A percentile compares a stretch with the other conserved stretches of the same genome.
phyloP scores from a whole-genome alignment of 2,113 vertebrate genomes.

The Atractosteus spatula region DNA sequence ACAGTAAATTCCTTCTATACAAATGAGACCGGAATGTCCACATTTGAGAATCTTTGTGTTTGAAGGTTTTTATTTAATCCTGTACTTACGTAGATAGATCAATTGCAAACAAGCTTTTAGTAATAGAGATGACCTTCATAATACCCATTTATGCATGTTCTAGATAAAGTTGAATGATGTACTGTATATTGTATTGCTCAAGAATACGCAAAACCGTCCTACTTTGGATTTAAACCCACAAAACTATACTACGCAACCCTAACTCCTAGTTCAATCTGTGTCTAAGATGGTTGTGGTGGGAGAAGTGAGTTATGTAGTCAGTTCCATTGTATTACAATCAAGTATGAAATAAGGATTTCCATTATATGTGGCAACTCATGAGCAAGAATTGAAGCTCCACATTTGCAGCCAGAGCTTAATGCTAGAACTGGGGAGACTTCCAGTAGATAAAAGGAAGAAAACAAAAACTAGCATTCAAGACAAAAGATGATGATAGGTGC shows the following conservation, averaged over 20 bases:
- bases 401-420: neutral
- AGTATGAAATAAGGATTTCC: neutral
- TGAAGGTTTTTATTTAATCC: neutral
- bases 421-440: neutral
- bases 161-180: too few species aligned
- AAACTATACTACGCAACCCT: too few species aligned
- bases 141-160: too few species aligned
- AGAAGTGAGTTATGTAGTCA: conserved; percentile 23
- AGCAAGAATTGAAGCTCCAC: neutral
- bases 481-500: too few species aligned
- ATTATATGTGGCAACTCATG: neutral
- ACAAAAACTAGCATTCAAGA: too few species aligned
- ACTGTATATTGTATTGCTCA: too few species aligned
- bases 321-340: conserved; percentile 18
- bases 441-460: neutral
- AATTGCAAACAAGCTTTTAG: too few species aligned
- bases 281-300: neutral
- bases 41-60: conserved; percentile 15
- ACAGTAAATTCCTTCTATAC: conserved; percentile 27
- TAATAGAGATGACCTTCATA: too few species aligned
- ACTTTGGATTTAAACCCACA: too few species aligned
- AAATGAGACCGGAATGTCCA: conserved; percentile 21
- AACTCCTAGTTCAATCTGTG: too few species aligned
- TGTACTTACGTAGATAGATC: too few species aligned
- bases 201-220: too few species aligned